Evolutionary conservation across 2,797 vertebrate genomes (phyloP).

Genomic region (Echiichthys vipera): DNA sequence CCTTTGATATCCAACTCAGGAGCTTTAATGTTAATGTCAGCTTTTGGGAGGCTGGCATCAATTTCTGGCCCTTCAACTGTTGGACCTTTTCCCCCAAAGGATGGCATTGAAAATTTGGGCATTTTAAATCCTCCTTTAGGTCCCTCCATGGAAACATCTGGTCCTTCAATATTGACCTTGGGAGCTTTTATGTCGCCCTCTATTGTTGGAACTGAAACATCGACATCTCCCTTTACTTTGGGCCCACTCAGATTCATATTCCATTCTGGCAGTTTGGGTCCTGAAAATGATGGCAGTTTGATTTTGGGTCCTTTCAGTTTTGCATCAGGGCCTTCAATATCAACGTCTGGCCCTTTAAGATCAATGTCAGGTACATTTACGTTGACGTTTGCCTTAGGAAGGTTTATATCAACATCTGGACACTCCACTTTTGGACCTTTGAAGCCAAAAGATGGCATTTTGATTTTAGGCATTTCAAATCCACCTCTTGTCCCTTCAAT

Average conservation of each 20-base stretch:
- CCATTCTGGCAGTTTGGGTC: neutral
- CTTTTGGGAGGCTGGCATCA: too few relatives aligned
- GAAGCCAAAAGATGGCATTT: neutral
- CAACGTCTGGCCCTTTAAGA: slow-evolving; percentile 27
- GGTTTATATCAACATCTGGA: neutral
- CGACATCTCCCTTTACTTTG: neutral
- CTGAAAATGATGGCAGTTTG: neutral
- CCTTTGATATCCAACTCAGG: too few relatives aligned
- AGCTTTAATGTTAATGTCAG: too few relatives aligned
- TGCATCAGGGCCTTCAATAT: neutral
- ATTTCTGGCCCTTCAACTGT: too few relatives aligned
- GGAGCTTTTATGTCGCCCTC: too few relatives aligned
- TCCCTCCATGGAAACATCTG: too few relatives aligned
- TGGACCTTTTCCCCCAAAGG: too few relatives aligned
- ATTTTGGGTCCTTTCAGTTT: neutral
- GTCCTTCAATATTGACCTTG: too few relatives aligned
- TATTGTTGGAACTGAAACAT: too few relatives aligned
- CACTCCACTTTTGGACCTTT: neutral
- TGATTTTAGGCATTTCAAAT: slow-evolving; percentile 12
- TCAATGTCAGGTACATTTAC: neutral
- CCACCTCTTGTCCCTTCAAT: neutral
- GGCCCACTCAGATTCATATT: neutral
- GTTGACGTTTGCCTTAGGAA: neutral
- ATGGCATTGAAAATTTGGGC: too few relatives aligned
- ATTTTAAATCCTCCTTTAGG: too few relatives aligned